Evolutionary conservation across 1,140 invertebrate genomes (phyloP).

Genomic region (Brachionus manjavacas): DNA sequence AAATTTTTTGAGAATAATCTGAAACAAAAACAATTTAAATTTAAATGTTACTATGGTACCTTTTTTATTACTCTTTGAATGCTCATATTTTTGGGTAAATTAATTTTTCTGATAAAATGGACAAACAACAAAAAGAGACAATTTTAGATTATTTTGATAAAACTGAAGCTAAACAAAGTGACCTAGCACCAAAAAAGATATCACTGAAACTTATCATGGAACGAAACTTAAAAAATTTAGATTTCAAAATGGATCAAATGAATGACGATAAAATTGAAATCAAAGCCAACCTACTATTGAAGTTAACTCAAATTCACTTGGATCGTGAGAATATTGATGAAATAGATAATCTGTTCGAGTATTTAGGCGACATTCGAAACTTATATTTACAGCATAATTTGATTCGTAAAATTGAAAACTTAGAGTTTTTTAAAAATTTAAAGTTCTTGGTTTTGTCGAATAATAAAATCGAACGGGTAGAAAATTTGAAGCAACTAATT

Average conservation of each 20-base stretch:
- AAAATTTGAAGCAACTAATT: constrained; percentile 66
- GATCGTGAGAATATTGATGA: constrained; percentile 22
- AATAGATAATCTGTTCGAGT: constrained; percentile 33
- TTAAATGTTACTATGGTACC: not conserved
- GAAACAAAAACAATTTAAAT: no score
- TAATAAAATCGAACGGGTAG: constrained; percentile 74
- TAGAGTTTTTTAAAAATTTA: constrained; percentile 67
- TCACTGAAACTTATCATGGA: constrained; percentile 14
- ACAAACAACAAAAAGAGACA: not conserved
- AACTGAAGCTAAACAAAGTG: not conserved
- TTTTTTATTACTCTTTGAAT: not conserved
- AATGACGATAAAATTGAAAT: not conserved
- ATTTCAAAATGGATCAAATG: not conserved
- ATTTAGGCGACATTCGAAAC: constrained; percentile 34
- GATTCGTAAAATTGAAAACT: constrained; percentile 77
- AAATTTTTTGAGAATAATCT: not conserved
- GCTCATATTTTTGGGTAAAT: not conserved
- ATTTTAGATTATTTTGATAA: not conserved
- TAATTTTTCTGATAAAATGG: not conserved
- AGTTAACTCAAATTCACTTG: constrained; percentile 19
- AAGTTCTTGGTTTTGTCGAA: constrained; percentile 80
- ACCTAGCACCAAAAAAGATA: not conserved
- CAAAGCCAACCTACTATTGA: not conserved
- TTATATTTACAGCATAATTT: constrained; percentile 83
- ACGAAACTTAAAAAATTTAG: not conserved